Percentiles rank a stretch among this genome's conserved stretches.
These are phyloP conservation scores for Drosophila nigrodunni DNA, from an alignment of 1,140 invertebrate species.

Conservation along the genomic window DNA sequence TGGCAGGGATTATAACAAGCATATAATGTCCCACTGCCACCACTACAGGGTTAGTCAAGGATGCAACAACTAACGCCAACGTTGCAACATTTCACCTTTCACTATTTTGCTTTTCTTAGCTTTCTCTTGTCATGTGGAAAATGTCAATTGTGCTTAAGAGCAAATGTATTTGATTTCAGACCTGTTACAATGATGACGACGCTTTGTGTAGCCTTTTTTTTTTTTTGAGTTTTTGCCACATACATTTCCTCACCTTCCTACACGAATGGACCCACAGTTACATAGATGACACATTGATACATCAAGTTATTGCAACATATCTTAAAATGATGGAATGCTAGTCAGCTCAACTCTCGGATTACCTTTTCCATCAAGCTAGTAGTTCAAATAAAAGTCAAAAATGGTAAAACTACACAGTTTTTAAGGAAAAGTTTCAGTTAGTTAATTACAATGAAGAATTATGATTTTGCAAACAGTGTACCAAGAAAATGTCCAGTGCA, in stretches of 20 bases:
- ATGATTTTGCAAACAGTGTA: no score
- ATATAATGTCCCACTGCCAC: constrained; percentile 65
- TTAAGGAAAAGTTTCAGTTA: no score
- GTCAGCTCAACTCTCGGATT: neutral
- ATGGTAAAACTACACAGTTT: no score
- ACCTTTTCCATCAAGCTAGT: neutral
- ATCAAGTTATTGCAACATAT: neutral
- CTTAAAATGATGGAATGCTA: neutral
- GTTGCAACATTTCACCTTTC: constrained; percentile 62
- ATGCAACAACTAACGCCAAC: constrained; percentile 49
- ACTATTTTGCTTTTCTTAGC: constrained; percentile 44
- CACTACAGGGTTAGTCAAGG: constrained; percentile 52
- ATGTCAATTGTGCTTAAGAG: constrained; percentile 78
- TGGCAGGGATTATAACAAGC: constrained; percentile 80
- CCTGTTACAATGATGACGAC: constrained; percentile 33
- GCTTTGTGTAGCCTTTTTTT: constrained; percentile 32
- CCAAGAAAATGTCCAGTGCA: no score
- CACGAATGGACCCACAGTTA: neutral
- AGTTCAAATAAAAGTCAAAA: no score
- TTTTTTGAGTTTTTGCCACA: neutral
- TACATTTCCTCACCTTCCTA: neutral
- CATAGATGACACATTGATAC: neutral
- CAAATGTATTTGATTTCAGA: constrained; percentile 76
- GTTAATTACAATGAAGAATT: no score
- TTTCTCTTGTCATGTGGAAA: constrained; percentile 63